Conservation (phyloP, 92 coral and sea anemone species). For the Epizoanthus stellaris region DNA sequence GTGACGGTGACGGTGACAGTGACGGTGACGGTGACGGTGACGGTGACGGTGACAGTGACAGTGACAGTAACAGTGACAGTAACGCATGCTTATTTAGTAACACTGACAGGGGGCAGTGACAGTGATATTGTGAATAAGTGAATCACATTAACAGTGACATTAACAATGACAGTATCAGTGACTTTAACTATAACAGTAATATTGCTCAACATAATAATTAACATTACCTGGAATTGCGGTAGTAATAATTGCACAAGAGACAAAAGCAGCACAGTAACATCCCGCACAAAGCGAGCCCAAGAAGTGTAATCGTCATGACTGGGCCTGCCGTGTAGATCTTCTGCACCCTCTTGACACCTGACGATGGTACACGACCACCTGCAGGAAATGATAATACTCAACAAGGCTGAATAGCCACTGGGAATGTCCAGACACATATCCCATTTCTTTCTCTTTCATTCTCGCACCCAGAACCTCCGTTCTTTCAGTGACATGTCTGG, state of each 20-base stretch:
- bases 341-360: constrained; percentile 48
- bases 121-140: too few relatives aligned
- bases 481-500: too few relatives aligned
- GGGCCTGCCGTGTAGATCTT: constrained; percentile 46
- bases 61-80: too few relatives aligned
- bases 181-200: too few relatives aligned
- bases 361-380: constrained; percentile 76
- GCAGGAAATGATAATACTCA: not conserved
- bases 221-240: constrained; percentile 73
- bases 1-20: too few relatives aligned
- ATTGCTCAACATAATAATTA: not conserved
- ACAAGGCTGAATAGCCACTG: too few relatives aligned
- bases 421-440: not conserved
- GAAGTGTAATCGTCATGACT: constrained; percentile 48
- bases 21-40: too few relatives aligned
- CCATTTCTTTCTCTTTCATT: not conserved
- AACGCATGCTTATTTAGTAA: too few relatives aligned
- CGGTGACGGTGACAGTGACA: too few relatives aligned
- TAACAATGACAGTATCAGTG: not conserved
- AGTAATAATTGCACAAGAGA: constrained; percentile 66
- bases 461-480: too few relatives aligned
- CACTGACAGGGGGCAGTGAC: too few relatives aligned
- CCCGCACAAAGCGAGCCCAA: constrained; percentile 70
- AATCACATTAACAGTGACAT: not conserved
- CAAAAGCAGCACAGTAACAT: constrained; percentile 71